These are phyloP conservation scores for Megamerina dolium DNA, from an alignment of 2,888 invertebrate genomes.

Conservation along the genomic window DNA sequence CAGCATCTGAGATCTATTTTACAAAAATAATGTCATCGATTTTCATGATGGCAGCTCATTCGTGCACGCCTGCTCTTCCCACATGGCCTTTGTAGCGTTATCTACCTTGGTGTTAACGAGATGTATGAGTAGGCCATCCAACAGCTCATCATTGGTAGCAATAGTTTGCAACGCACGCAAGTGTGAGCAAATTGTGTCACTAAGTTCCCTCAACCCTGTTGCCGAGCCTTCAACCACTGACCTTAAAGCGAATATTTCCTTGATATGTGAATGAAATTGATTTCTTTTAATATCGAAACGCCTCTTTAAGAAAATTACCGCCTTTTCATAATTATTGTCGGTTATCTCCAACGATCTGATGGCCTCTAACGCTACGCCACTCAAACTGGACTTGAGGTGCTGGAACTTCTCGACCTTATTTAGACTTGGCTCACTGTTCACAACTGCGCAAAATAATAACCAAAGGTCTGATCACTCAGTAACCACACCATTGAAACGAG, in stretches of 20 bases:
- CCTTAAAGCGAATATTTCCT: constrained; percentile 18
- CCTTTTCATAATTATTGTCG: constrained; percentile 21
- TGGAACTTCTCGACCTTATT: too few relatives aligned
- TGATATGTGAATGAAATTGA: constrained; percentile 22
- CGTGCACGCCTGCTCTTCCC: constrained; percentile 15
- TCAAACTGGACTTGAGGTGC: too few relatives aligned
- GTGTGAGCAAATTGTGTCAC: constrained; percentile 15
- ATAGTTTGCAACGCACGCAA: too few relatives aligned
- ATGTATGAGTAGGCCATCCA: constrained; percentile 11
- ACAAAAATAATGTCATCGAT: too few relatives aligned
- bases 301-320: constrained; percentile 17
- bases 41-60: too few relatives aligned
- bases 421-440: not conserved
- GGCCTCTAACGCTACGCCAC: not conserved
- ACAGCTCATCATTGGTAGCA: too few relatives aligned
- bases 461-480: constrained; percentile 3
- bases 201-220: constrained; percentile 18
- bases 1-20: too few relatives aligned
- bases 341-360: constrained; percentile 13
- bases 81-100: constrained; percentile 8
- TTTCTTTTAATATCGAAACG: constrained; percentile 22
- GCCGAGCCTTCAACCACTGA: too few relatives aligned
- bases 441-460: not conserved
- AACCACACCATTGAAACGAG: not conserved
- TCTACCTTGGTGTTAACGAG: constrained; percentile 14